phyloP scores from a whole-genome alignment of 2,113 vertebrate species.

The Pseudopodoces humilis region DNA sequence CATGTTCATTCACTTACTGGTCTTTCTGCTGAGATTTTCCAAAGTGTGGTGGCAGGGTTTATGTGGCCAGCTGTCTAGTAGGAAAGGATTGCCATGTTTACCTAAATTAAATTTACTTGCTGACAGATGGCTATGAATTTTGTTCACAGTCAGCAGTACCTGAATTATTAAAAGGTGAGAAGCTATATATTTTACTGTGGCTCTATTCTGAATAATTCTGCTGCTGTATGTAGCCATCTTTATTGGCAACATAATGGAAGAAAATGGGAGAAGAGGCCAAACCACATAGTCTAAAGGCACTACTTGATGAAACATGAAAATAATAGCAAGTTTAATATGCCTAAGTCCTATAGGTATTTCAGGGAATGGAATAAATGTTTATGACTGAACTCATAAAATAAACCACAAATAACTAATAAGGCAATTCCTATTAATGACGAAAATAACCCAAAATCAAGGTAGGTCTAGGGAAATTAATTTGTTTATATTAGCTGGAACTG shows the following conservation, averaged over 20 bases:
- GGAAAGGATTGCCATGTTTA: background rate
- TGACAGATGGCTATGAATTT: conserved; percentile 30
- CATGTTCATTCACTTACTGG: background rate
- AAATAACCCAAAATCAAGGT: background rate
- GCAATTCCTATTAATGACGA: background rate
- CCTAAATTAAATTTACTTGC: conserved; percentile 1
- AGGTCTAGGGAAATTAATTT: background rate
- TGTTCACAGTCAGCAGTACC: background rate
- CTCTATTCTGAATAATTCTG: background rate
- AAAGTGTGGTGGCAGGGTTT: background rate
- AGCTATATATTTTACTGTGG: background rate
- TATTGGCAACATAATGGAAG: background rate
- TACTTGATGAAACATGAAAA: background rate
- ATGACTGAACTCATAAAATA: background rate
- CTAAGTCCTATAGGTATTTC: background rate
- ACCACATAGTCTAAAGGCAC: background rate
- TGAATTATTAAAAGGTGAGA: conserved; percentile 29
- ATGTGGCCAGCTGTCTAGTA: conserved; percentile 8
- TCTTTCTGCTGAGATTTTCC: background rate
- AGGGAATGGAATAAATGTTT: background rate
- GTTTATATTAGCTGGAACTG: background rate
- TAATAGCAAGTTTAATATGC: background rate
- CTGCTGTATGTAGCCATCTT: background rate
- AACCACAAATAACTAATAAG: background rate
- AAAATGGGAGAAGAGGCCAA: background rate